Conservation (phyloP, 2,797 vertebrate species). For the Arrhamphus sclerolepis region DNA sequence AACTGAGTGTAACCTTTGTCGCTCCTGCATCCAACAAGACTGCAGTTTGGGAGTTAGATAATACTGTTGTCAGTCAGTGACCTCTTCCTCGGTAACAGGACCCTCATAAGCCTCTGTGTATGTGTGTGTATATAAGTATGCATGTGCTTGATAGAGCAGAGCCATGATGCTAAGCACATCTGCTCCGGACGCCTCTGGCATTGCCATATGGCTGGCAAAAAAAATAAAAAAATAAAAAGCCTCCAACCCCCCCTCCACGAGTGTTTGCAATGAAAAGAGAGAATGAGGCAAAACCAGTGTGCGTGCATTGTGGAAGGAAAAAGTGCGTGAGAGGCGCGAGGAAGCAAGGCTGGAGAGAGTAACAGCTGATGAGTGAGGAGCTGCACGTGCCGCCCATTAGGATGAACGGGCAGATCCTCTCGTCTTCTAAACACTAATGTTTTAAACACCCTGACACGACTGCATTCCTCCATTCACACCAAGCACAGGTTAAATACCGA, state of each 20-base stretch:
- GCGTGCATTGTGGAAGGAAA: slow-evolving; percentile 28
- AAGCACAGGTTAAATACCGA: slow-evolving; percentile 6
- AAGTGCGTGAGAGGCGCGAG: slow-evolving; percentile 8
- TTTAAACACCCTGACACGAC: slow-evolving; percentile 41
- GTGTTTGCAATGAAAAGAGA: slow-evolving; percentile 53
- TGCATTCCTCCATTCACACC: slow-evolving; percentile 17
- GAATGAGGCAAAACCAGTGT: slow-evolving; percentile 41
- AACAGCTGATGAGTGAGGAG: slow-evolving; percentile 69
- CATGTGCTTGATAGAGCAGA: slow-evolving; percentile 66
- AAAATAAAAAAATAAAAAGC: slow-evolving; percentile 21
- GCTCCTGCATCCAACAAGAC: slow-evolving; percentile 17
- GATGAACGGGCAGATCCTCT: slow-evolving; percentile 34
- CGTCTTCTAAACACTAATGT: slow-evolving; percentile 41
- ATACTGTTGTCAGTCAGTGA: slow-evolving; percentile 62
- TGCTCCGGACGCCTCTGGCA: slow-evolving; percentile 77
- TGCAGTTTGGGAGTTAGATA: slow-evolving; percentile 53
- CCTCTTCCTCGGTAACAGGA: slow-evolving; percentile 62
- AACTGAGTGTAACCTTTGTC: slow-evolving; percentile 19
- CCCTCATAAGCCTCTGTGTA: slow-evolving; percentile 26
- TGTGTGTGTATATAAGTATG: slow-evolving; percentile 24
- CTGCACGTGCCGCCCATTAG: slow-evolving; percentile 64
- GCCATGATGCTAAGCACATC: slow-evolving; percentile 75
- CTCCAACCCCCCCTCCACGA: slow-evolving; percentile 60
- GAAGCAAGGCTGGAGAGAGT: slow-evolving; percentile 48
- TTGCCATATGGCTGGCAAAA: slow-evolving; percentile 76